Percentiles rank a stretch among this genome's conserved stretches.
Conservation (phyloP, 2,888 invertebrate species). For the Melieria crassipennis region DNA sequence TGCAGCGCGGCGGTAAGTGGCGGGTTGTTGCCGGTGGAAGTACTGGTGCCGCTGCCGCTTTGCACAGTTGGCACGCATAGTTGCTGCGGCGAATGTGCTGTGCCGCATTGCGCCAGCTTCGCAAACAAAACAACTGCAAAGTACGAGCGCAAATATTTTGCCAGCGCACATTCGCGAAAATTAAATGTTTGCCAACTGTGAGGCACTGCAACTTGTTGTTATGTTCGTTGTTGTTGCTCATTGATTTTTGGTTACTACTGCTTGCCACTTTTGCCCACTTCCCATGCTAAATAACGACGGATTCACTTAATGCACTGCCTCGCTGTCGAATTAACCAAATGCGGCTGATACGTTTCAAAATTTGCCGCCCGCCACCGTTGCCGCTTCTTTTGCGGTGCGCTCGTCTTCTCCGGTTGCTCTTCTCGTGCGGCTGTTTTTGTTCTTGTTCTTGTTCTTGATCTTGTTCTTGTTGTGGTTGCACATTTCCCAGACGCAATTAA, state of each 20-base stretch:
- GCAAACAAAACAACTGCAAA: not conserved
- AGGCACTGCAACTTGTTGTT: too few relatives aligned
- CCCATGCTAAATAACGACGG: too few relatives aligned
- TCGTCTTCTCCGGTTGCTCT: constrained; percentile 20
- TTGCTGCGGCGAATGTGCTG: not conserved
- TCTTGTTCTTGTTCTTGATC: constrained; percentile 23
- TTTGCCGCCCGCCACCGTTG: too few relatives aligned
- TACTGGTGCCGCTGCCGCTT: not conserved
- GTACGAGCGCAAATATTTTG: too few relatives aligned
- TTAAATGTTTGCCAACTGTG: constrained; percentile 34
- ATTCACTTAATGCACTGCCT: too few relatives aligned
- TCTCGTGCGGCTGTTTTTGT: constrained; percentile 20
- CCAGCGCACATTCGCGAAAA: constrained; percentile 19
- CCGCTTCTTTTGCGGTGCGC: constrained; percentile 4
- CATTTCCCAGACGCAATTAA: constrained; percentile 30
- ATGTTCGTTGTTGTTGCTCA: too few relatives aligned
- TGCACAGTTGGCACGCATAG: constrained; percentile 12
- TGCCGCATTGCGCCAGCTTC: not conserved
- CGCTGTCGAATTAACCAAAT: too few relatives aligned
- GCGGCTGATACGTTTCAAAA: too few relatives aligned
- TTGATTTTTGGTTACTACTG: too few relatives aligned
- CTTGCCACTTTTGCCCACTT: too few relatives aligned
- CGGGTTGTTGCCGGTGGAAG: not conserved
- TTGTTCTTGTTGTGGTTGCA: constrained; percentile 26
- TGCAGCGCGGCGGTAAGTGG: constrained; percentile 73